Percentiles rank a stretch among this genome's conserved stretches.
phyloP scores from a whole-genome alignment of 2,113 vertebrate genomes.

The Balaenoptera acutorostrata region DNA sequence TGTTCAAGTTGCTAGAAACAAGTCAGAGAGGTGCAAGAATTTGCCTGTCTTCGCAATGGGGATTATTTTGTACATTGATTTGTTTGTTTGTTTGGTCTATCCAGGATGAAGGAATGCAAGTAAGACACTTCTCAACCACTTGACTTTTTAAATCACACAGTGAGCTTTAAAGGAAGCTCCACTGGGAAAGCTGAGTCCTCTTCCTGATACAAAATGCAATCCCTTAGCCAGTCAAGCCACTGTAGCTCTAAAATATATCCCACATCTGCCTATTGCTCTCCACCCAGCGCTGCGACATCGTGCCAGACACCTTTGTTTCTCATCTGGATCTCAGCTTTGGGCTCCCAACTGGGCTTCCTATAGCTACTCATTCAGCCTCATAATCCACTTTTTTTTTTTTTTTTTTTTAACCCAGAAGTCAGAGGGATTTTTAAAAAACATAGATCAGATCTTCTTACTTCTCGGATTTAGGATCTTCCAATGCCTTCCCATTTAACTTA shows the following conservation, averaged over 20 bases:
- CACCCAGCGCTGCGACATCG: too few species aligned
- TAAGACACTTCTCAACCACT: not conserved
- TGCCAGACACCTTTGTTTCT: not conserved
- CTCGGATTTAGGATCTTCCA: not conserved
- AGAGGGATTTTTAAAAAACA: not conserved
- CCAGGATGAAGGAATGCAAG: not conserved
- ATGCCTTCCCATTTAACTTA: not conserved
- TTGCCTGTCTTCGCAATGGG: not conserved
- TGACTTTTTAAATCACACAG: not conserved
- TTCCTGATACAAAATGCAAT: fast-evolving
- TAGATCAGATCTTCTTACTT: not conserved
- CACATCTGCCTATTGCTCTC: not conserved
- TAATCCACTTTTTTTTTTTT: not conserved
- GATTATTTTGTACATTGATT: not conserved
- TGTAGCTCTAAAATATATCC: not conserved
- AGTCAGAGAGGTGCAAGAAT: not conserved
- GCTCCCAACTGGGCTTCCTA: not conserved
- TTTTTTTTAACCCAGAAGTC: not conserved
- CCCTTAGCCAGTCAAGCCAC: not conserved
- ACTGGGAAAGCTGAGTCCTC: fast-evolving
- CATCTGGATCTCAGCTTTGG: not conserved
- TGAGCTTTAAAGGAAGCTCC: not conserved
- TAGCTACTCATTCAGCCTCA: not conserved
- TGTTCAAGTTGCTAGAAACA: not conserved
- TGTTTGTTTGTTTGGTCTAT: not conserved